A percentile compares a stretch with the other conserved stretches of the same genome.
Conservation (phyloP, 2,888 invertebrate genomes). For the Himalopsyche japonica region DNA sequence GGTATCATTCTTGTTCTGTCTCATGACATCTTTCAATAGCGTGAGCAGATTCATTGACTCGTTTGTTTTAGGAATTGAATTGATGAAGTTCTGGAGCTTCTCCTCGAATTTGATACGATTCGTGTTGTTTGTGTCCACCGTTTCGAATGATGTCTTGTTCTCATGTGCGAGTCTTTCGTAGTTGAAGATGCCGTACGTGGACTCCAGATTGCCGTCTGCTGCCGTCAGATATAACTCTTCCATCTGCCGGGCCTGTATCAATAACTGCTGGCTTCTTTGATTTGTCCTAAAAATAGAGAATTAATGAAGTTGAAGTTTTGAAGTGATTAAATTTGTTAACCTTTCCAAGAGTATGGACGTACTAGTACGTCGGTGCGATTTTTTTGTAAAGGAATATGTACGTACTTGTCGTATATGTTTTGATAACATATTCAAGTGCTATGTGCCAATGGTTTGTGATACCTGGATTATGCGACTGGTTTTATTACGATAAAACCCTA, state of each 20-base stretch:
- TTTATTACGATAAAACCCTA: no score
- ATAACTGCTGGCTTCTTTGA: slow-evolving; percentile 21
- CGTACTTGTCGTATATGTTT: no score
- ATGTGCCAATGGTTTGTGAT: no score
- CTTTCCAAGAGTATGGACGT: no score
- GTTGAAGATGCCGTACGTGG: slow-evolving; percentile 25
- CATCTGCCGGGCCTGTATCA: slow-evolving; percentile 13
- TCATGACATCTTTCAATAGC: neutral
- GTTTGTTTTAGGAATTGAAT: neutral
- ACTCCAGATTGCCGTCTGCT: slow-evolving; percentile 32
- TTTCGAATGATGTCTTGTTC: neutral
- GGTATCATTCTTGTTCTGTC: neutral
- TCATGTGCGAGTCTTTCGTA: slow-evolving; percentile 7
- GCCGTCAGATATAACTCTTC: slow-evolving; percentile 34
- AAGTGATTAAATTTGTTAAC: slow-evolving; percentile 2
- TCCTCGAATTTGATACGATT: neutral
- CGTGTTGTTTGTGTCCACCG: neutral
- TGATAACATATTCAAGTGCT: no score
- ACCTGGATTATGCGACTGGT: no score
- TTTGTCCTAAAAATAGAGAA: slow-evolving; percentile 42
- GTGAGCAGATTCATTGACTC: neutral
- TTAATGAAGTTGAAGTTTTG: no score
- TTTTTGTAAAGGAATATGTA: no score
- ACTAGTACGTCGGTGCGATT: no score
- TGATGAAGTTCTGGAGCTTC: neutral